Evolutionary conservation across 1,140 invertebrate species (phyloP), one percentile per base, ranked within the genome.

Genomic region (Drosophila willistoni): DNA sequence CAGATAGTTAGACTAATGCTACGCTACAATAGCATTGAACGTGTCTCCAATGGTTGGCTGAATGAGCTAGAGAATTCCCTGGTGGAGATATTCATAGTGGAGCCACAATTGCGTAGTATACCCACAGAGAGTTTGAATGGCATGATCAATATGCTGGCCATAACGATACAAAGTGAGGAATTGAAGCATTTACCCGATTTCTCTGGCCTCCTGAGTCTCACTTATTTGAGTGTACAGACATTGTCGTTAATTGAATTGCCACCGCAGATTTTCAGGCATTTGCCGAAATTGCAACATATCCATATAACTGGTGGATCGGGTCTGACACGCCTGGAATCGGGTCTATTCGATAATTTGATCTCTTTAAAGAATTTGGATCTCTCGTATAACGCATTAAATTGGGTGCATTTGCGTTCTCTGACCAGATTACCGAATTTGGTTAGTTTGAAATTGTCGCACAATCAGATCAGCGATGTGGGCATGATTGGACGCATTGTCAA

Each of bases 71-170:
- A 97, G 90, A 94, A 94, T 33, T 95, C 94, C 25, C 90, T 97
- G 19, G 94, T 97, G 73, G 96, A 97, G 92, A 93, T 98, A 7
- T 97, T 96, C 73, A 93, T 98, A 12, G 96, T 97, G 1, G 97
- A 98, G 92, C 95, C 96, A 9, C 95, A 96, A 76, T 91, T 98
- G 29, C 93, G 95, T 33, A 96, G 95, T 78, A 92, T 97, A 39
- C 96, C 97, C 0, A 93, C 95, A 1, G 96, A 97, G 84, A 96
- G 95, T 79, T 92, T 98, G 3, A 94, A 95, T 67, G 95, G 95
- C 73, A 92, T 97, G 66, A 94, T 95, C 68, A 95, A 95, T 76
- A 93, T 97, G 33, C 95, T 97, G 93, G 97, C 97, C 0, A 94
- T 97, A 34, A 97, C 97, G 0, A 93, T 97, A 67, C 95, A 96